These are phyloP conservation scores for Saxidomus purpurata DNA, from an alignment of 1,140 invertebrate genomes.

Conservation along the genomic window DNA sequence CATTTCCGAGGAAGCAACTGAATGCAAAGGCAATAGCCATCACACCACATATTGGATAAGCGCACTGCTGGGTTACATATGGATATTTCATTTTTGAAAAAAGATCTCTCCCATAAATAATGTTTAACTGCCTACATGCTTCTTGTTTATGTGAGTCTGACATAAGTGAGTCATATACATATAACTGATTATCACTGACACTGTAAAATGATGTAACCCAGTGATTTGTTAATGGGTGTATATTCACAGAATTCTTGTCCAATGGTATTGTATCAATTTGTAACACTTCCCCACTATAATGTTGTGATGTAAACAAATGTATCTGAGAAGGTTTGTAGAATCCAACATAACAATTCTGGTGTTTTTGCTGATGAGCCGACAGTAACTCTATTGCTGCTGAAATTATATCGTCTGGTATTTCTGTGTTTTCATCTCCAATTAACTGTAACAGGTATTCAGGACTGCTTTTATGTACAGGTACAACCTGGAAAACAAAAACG, in stretches of 20 bases:
- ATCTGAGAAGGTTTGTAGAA: constrained; percentile 10
- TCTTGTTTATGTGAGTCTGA: constrained; percentile 26
- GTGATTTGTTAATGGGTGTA: constrained; percentile 39
- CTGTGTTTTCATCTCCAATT: constrained; percentile 18
- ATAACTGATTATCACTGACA: constrained; percentile 32
- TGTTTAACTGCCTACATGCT: constrained; percentile 15
- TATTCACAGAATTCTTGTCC: constrained; percentile 10
- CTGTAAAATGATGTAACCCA: constrained; percentile 35
- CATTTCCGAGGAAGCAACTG: constrained; percentile 28
- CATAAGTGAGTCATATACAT: constrained; percentile 35
- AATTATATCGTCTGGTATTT: constrained; percentile 40
- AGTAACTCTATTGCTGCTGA: constrained; percentile 33
- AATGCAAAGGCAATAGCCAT: constrained; percentile 40
- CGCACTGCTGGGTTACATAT: constrained; percentile 26
- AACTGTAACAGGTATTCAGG: constrained; percentile 33
- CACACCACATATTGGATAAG: constrained; percentile 38
- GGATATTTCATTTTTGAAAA: constrained; percentile 18
- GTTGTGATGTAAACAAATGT: constrained; percentile 6
- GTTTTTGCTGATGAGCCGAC: constrained; percentile 10
- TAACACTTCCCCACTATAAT: constrained; percentile 21
- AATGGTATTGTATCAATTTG: constrained; percentile 12
- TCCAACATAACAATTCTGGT: constrained; percentile 37
- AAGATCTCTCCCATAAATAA: constrained; percentile 13
- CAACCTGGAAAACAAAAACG: constrained; percentile 34
- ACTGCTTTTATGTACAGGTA: constrained; percentile 33